A percentile compares a stretch with the other conserved stretches of the same genome.
Conservation (phyloP, 2,113 vertebrate species). For the Oreochromis spilurus region DNA sequence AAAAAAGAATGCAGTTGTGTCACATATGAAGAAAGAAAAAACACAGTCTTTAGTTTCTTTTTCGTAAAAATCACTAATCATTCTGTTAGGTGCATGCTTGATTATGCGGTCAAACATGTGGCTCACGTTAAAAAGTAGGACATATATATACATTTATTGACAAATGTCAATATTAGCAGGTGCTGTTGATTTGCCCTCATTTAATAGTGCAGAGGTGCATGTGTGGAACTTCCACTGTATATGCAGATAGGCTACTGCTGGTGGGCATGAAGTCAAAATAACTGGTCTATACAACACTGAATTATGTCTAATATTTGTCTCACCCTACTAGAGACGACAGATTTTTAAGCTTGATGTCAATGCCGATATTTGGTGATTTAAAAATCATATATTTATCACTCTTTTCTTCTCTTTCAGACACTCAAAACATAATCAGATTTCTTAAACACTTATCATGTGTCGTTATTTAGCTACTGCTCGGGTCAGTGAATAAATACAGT, state of each 20-base stretch:
- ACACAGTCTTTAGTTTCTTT: neutral
- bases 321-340: neutral
- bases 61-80: neutral
- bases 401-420: neutral
- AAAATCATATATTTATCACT: neutral
- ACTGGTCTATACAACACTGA: neutral
- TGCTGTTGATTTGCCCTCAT: neutral
- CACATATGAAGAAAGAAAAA: neutral
- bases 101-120: neutral
- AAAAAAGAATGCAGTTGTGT: neutral
- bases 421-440: neutral
- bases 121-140: neutral
- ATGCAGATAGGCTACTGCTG: neutral
- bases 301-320: neutral
- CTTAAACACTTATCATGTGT: neutral
- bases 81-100: neutral
- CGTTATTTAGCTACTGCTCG: neutral
- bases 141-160: fast-evolving
- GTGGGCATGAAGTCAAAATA: neutral
- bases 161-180: neutral
- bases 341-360: neutral
- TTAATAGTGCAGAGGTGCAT: neutral
- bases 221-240: neutral
- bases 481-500: neutral
- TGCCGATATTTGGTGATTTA: fast-evolving